Base-by-base conservation (phyloP, 2,797 vertebrate species). In the Tapera naevia region DNA sequence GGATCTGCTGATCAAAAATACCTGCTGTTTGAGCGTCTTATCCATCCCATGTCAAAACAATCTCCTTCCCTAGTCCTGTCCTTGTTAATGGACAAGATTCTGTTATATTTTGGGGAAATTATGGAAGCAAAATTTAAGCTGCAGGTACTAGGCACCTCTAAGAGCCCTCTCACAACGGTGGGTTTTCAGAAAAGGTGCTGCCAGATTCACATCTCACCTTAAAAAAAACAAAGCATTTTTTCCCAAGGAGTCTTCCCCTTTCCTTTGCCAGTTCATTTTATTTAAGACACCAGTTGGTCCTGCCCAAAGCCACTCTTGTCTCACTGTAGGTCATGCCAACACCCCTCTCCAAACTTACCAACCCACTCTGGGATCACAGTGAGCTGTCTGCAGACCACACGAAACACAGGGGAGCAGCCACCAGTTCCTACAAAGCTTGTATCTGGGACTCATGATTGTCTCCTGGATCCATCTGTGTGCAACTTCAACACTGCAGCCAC, bases 381-480 rank as follows among this genome's bases (percentile, higher is more conserved):
- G 1, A 32, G 12, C 21, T 22, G 16, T 2, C 39, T 67, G 30
- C 69, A 94, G 46, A 12, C 7, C 51, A 53, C 7, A 0, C 0
- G 8, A 23, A 19, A 46, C 35, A 15, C 1, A 2, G 10, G 28
- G 43, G 64, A 21, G 43, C 48, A 53, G 57, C 35, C 25, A 24
- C 4, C 32, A 61, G 46, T 12, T 8, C 51, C 37, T 2, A 0
- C 0, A 2, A 35, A 37, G 37, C 10, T 14, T 1, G 0, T 3
- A 43, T 30, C n/a, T 16, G 8, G 15, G 16, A 48, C 8, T 33
- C 72, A 16, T 23, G 32, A 14, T 2, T 17, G 9, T 3, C 48
- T 17, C 61, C 12, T 4, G 25, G 16, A 69, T 8, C 60, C 57
- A 33, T 2, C 33, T 13, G 7, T 6, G 8, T 6, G 10, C 13